Evolutionary conservation across 2,797 vertebrate genomes (phyloP).

Genomic region (Poeciliopsis turneri): DNA sequence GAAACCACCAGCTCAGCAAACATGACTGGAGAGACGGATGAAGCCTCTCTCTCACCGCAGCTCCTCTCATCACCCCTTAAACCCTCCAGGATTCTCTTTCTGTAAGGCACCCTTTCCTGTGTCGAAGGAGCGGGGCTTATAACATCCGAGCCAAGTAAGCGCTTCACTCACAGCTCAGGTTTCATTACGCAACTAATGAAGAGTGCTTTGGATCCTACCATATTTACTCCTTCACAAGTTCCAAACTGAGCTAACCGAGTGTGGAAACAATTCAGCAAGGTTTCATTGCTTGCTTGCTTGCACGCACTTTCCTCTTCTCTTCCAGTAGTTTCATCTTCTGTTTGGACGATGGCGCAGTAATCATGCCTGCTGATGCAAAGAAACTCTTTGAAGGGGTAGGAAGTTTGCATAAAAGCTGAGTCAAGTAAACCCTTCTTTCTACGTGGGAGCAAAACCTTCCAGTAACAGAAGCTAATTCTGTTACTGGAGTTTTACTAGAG

Average conservation of each 20-base stretch:
- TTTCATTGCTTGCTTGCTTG: slow-evolving; percentile 14
- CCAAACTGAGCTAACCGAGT: slow-evolving; percentile 11
- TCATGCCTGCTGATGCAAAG: slow-evolving; percentile 37
- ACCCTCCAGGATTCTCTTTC: slow-evolving; percentile 50
- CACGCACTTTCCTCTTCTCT: neutral
- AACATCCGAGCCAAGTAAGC: slow-evolving; percentile 16
- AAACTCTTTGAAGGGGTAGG: slow-evolving; percentile 61
- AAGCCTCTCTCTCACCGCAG: slow-evolving; percentile 55
- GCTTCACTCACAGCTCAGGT: slow-evolving; percentile 8
- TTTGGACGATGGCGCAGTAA: slow-evolving; percentile 37
- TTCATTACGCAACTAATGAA: slow-evolving; percentile 38
- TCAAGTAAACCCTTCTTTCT: slow-evolving; percentile 54
- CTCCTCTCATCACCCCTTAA: slow-evolving; percentile 61
- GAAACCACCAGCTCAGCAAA: slow-evolving; percentile 71
- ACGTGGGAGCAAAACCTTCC: slow-evolving; percentile 38
- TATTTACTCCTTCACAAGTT: slow-evolving; percentile 33
- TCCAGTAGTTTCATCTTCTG: slow-evolving; percentile 18
- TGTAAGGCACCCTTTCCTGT: slow-evolving; percentile 38
- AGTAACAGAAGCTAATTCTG: slow-evolving; percentile 56
- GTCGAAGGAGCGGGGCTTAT: slow-evolving; percentile 17
- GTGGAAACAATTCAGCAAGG: slow-evolving; percentile 3
- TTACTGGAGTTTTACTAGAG: slow-evolving; percentile 4
- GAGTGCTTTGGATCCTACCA: slow-evolving; percentile 19
- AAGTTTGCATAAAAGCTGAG: slow-evolving; percentile 74
- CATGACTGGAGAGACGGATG: slow-evolving; percentile 62